Percentiles rank a stretch among this genome's conserved stretches.
Evolutionary conservation across 2,113 vertebrate species (phyloP).

Genomic region (Glareola pratincola): DNA sequence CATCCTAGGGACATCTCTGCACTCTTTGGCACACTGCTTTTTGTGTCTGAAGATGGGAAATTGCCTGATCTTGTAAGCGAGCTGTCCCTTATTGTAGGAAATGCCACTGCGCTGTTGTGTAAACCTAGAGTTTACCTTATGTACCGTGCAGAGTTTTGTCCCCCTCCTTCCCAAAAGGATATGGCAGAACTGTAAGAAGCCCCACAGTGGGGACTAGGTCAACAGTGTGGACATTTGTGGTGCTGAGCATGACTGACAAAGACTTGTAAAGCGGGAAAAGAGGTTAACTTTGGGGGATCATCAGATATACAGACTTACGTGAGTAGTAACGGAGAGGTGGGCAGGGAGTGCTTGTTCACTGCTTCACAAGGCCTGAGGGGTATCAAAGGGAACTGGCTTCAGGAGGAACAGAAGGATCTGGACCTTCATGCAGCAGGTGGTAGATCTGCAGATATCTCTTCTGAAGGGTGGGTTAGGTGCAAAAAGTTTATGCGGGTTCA

Average conservation of each 20-base stretch:
- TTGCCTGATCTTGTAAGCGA: not conserved
- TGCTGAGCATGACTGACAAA: not conserved
- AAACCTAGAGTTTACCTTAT: not conserved
- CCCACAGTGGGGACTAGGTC: fast-evolving
- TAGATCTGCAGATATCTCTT: not conserved
- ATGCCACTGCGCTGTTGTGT: fast-evolving
- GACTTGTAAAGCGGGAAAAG: not conserved
- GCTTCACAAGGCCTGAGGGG: not conserved
- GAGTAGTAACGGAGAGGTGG: not conserved
- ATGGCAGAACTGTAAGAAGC: not conserved
- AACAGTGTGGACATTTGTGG: not conserved
- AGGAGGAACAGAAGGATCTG: not conserved
- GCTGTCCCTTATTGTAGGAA: not conserved
- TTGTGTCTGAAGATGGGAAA: not conserved
- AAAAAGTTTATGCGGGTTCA: not conserved
- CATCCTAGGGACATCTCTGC: not conserved
- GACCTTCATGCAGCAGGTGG: not conserved
- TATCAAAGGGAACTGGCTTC: not conserved
- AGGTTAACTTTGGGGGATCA: not conserved
- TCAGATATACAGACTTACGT: not conserved
- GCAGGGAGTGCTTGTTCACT: not conserved
- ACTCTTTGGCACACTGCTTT: not conserved
- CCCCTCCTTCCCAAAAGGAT: not conserved
- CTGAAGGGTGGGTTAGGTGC: not conserved
- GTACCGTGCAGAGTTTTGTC: not conserved